Conservation (phyloP, 2,888 invertebrate genomes). For the Macaria notata region DNA sequence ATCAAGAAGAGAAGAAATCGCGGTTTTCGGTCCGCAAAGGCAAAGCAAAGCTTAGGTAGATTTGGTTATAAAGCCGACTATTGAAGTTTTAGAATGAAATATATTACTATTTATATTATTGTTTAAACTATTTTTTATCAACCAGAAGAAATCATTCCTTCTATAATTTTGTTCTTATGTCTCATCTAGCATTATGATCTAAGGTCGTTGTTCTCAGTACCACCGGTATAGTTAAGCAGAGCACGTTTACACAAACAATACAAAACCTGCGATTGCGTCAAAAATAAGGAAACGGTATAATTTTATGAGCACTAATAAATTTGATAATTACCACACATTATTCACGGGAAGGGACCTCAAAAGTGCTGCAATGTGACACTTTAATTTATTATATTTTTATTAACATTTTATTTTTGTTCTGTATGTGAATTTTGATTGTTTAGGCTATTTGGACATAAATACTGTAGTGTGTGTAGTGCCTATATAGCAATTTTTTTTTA, state of each 20-base stretch:
- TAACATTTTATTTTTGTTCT: neutral
- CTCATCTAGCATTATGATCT: conserved; percentile 3
- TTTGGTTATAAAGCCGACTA: too few species aligned
- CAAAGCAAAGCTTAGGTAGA: too few species aligned
- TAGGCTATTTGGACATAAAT: too few species aligned
- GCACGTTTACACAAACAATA: neutral
- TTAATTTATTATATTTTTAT: conserved; percentile 8
- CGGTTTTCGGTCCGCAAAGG: too few species aligned
- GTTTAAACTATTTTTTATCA: too few species aligned
- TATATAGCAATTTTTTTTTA: too few species aligned
- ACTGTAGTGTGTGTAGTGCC: too few species aligned
- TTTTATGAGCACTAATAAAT: conserved; percentile 15
- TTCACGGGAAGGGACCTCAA: conserved; percentile 17
- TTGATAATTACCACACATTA: conserved; percentile 20
- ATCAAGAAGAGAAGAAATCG: too few species aligned
- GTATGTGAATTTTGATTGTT: neutral
- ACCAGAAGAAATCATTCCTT: too few species aligned
- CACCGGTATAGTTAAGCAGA: neutral
- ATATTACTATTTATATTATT: too few species aligned
- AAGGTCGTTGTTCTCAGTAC: neutral
- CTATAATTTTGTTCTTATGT: neutral
- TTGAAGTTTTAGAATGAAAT: too few species aligned
- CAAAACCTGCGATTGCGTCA: conserved; percentile 11
- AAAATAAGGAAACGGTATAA: conserved; percentile 18
- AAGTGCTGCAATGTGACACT: conserved; percentile 15